Evolutionary conservation across 92 coral and sea anemone species (phyloP).

Genomic region (Galaxea fascicularis): DNA sequence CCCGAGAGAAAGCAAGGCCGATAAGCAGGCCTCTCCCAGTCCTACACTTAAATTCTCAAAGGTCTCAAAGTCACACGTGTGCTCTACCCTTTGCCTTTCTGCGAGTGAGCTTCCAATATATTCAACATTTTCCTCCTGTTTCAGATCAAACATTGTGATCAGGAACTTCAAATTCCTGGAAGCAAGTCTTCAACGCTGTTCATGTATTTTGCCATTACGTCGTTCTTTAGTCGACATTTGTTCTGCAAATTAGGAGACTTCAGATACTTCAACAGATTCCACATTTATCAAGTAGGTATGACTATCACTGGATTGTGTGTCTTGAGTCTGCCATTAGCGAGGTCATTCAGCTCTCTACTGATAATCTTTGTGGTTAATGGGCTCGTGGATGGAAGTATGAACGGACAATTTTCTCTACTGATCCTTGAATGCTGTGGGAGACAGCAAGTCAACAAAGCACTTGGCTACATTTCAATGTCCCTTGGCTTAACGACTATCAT

Average conservation of each 20-base stretch:
- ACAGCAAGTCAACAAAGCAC: slow-evolving; percentile 49
- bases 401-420: slow-evolving; percentile 56
- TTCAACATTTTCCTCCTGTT: no score
- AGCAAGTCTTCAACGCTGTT: slow-evolving; percentile 64
- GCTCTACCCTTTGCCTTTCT: no score
- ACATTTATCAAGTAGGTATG: slow-evolving; percentile 62
- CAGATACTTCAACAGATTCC: slow-evolving; percentile 50
- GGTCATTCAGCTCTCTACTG: slow-evolving; percentile 38
- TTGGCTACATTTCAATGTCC: slow-evolving; percentile 29
- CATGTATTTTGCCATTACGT: slow-evolving; percentile 56
- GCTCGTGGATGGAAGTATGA: slow-evolving; percentile 69
- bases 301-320: slow-evolving; percentile 55
- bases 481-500: slow-evolving; percentile 7
- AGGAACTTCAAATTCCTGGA: slow-evolving; percentile 56
- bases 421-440: slow-evolving; percentile 57
- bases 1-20: no score
- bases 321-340: slow-evolving; percentile 39
- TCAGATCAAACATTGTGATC: slow-evolving; percentile 61
- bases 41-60: no score
- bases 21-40: no score
- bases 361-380: slow-evolving; percentile 55
- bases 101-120: no score
- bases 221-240: slow-evolving; percentile 61
- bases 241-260: slow-evolving; percentile 67
- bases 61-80: no score